A percentile compares a stretch with the other conserved stretches of the same genome.
phyloP scores from a whole-genome alignment of 2,797 vertebrate genomes.

The Momotus momota region DNA sequence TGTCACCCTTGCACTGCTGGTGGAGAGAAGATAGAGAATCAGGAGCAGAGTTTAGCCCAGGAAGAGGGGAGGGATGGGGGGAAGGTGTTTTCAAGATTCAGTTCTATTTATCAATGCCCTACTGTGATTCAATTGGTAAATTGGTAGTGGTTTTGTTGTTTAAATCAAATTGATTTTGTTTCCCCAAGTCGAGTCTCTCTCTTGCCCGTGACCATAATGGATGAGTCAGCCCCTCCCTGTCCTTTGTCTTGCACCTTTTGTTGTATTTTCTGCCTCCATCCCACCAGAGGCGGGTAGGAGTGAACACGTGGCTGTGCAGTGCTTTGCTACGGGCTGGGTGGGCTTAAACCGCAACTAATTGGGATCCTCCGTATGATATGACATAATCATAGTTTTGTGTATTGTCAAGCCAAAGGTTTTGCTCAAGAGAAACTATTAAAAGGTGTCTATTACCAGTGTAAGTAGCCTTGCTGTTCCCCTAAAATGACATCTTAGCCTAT shows the following conservation, averaged over 20 bases:
- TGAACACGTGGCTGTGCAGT: neutral
- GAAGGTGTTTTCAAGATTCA: neutral
- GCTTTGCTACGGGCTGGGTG: neutral
- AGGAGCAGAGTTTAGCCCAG: neutral
- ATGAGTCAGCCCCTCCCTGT: neutral
- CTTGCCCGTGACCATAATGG: neutral
- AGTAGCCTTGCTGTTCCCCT: neutral
- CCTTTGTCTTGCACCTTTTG: neutral
- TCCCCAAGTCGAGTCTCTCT: neutral
- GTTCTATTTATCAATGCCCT: neutral
- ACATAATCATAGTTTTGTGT: neutral
- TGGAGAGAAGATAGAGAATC: neutral
- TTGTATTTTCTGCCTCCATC: neutral
- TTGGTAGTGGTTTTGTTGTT: neutral
- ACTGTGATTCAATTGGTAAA: neutral
- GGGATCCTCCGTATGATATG: neutral
- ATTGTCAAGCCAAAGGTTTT: neutral
- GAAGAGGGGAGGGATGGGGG: neutral
- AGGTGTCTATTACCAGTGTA: neutral
- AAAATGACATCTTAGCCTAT: neutral
- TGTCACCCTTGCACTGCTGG: neutral
- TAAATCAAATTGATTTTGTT: neutral
- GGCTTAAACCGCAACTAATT: neutral
- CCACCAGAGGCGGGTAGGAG: neutral
- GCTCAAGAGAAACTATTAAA: neutral